These are phyloP conservation scores for Drosophila nebulosa DNA, from an alignment of 1,140 invertebrate genomes.

Conservation along the genomic window DNA sequence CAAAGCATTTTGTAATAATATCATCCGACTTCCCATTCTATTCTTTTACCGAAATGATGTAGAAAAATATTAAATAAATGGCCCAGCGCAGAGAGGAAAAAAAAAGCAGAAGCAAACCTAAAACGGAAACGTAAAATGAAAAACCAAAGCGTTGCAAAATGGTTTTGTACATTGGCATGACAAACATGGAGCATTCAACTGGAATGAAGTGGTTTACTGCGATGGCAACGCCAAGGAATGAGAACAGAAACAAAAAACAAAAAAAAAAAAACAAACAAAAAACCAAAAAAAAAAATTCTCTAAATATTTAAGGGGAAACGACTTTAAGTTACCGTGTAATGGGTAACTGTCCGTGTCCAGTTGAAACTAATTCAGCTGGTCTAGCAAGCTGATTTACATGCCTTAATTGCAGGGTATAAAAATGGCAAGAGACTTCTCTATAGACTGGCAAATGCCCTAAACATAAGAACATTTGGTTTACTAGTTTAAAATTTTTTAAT, in stretches of 20 bases:
- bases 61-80: conserved; percentile 23
- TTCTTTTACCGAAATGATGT: conserved; percentile 7
- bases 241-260: background rate
- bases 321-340: background rate
- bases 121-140: conserved; percentile 15
- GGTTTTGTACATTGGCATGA: conserved; percentile 23
- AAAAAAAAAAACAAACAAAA: background rate
- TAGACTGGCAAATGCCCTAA: too few species aligned
- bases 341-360: too few species aligned
- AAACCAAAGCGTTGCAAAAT: conserved; percentile 17
- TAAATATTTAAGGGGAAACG: background rate
- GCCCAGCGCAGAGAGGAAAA: background rate
- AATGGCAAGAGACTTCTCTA: too few species aligned
- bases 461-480: too few species aligned
- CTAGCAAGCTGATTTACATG: too few species aligned
- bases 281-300: background rate
- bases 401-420: too few species aligned
- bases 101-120: conserved; percentile 1
- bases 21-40: conserved; percentile 27
- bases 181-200: conserved; percentile 34
- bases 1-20: conserved; percentile 55
- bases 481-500: too few species aligned
- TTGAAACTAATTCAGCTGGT: too few species aligned
- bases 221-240: background rate
- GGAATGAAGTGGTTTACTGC: conserved; percentile 39